Conservation (phyloP, 2,113 vertebrate species). For the Spea bombifrons region DNA sequence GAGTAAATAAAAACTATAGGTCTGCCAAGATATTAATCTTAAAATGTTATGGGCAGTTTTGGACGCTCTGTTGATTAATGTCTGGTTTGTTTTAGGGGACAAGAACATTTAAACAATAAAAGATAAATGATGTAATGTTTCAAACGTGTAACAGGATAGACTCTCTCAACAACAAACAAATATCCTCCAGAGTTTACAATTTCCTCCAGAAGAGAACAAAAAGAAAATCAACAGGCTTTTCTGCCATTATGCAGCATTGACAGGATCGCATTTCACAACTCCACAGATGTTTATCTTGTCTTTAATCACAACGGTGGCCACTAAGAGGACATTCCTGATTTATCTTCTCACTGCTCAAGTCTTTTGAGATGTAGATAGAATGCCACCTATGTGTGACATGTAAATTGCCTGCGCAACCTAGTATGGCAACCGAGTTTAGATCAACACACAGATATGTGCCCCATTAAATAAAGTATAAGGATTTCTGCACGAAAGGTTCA, state of each 20-base stretch:
- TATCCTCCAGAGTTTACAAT: background rate
- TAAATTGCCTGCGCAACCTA: background rate
- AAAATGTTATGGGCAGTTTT: too few relatives aligned
- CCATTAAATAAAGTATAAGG: too few relatives aligned
- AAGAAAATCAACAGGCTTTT: background rate
- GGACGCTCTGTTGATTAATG: too few relatives aligned
- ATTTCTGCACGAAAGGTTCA: too few relatives aligned
- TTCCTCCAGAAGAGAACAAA: background rate
- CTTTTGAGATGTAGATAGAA: slow-evolving; percentile 5
- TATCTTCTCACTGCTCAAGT: background rate
- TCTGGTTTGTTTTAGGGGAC: too few relatives aligned
- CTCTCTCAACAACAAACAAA: background rate
- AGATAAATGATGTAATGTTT: too few relatives aligned
- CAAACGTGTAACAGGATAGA: background rate
- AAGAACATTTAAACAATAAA: too few relatives aligned
- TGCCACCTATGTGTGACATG: slow-evolving; percentile 24
- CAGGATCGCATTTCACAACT: background rate
- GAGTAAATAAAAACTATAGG: too few relatives aligned
- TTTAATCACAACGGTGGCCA: background rate
- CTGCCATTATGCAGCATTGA: background rate
- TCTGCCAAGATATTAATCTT: too few relatives aligned
- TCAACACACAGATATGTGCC: too few relatives aligned
- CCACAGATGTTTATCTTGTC: slow-evolving; percentile 15
- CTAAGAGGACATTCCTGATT: background rate
- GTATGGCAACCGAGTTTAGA: background rate